Conservation (phyloP, 2,113 vertebrate species). For the Cranoglanis bouderius region DNA sequence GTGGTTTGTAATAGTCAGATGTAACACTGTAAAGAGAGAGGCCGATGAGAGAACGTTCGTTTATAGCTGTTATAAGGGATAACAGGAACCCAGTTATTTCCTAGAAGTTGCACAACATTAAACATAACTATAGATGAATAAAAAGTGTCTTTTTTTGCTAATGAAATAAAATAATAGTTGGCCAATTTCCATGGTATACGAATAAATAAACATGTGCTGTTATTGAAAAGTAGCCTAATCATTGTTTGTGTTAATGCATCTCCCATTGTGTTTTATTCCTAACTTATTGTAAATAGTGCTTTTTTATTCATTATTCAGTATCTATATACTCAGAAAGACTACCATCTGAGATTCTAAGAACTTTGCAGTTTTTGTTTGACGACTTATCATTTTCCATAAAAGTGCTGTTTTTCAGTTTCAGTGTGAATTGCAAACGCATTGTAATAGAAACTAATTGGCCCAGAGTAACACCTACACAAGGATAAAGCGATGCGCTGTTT, state of each 20-base stretch:
- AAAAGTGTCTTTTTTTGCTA: neutral
- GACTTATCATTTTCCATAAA: constrained; percentile 17
- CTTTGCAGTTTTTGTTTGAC: constrained; percentile 8
- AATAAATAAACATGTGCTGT: neutral
- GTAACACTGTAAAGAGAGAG: neutral
- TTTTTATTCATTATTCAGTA: neutral
- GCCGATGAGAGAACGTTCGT: neutral
- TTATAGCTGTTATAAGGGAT: neutral
- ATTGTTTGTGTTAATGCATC: neutral
- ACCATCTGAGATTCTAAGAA: constrained; percentile 20
- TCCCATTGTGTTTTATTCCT: neutral
- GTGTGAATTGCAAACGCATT: neutral
- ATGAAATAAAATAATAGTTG: too few relatives aligned
- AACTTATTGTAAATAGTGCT: neutral
- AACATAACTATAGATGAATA: neutral
- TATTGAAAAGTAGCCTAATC: neutral
- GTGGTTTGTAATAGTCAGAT: neutral
- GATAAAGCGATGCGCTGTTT: neutral
- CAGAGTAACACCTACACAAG: neutral
- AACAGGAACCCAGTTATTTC: neutral
- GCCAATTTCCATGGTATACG: neutral
- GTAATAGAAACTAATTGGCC: neutral
- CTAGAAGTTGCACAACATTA: neutral
- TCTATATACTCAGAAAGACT: constrained; percentile 17
- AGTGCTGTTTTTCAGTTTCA: neutral